Evolutionary conservation across 2,797 vertebrate genomes (phyloP).

Genomic region (Darevskia mixta): DNA sequence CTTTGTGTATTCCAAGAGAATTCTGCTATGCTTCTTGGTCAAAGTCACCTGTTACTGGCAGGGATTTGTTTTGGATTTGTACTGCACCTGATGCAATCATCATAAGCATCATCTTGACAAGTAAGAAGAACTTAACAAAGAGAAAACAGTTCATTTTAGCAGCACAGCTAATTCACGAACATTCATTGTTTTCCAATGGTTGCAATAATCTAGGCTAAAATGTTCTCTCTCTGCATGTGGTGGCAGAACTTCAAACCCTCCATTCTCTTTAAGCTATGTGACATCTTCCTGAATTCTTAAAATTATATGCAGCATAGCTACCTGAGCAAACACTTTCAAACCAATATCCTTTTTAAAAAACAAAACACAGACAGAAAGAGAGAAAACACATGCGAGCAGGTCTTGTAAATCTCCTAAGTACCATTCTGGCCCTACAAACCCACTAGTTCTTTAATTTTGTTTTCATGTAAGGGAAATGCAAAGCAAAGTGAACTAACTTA

Average conservation of each 20-base stretch:
- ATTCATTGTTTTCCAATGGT: conserved; percentile 11
- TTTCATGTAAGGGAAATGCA: neutral
- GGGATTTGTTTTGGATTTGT: neutral
- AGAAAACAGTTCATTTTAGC: neutral
- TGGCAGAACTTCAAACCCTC: neutral
- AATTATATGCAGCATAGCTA: neutral
- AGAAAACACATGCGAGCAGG: neutral
- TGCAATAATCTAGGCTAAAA: conserved; percentile 7
- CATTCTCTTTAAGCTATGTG: neutral
- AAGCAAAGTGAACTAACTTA: neutral
- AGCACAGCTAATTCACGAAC: neutral
- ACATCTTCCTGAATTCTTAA: neutral
- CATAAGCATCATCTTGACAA: neutral
- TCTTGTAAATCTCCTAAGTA: neutral
- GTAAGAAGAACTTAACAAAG: neutral
- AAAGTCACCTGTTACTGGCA: neutral
- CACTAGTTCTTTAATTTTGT: neutral
- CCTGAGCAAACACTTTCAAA: neutral
- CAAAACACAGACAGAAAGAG: neutral
- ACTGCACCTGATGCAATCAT: neutral
- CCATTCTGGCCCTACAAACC: neutral
- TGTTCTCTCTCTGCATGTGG: neutral
- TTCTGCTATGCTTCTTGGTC: conserved; percentile 13
- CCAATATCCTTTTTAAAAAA: no score
- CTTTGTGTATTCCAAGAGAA: conserved; percentile 1